Conservation (phyloP, 2,113 vertebrate genomes). For the Bos javanicus region DNA sequence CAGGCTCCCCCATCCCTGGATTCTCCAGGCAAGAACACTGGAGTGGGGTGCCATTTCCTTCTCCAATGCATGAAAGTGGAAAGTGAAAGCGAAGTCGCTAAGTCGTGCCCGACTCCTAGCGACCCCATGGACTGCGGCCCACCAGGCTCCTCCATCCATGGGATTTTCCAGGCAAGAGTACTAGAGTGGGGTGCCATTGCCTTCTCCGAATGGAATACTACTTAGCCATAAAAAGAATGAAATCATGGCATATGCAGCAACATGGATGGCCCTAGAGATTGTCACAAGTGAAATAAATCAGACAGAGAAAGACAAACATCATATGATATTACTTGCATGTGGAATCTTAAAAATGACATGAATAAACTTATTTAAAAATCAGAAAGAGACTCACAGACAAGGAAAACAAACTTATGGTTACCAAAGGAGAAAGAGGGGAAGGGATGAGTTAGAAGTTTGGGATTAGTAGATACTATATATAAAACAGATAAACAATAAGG, state of each 20-base stretch:
- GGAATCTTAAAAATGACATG: background rate
- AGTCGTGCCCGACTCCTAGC: fast-evolving
- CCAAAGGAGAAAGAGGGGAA: background rate
- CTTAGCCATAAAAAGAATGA: background rate
- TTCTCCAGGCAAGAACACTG: too few species aligned
- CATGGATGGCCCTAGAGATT: background rate
- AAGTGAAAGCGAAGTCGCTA: too few species aligned
- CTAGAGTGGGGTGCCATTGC: too few species aligned
- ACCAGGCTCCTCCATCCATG: too few species aligned
- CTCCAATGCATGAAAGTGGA: too few species aligned
- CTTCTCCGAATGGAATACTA: background rate
- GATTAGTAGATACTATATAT: background rate
- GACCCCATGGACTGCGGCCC: too few species aligned
- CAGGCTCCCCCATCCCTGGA: too few species aligned
- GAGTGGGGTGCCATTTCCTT: too few species aligned
- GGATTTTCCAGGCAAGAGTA: too few species aligned
- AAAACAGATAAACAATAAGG: background rate
- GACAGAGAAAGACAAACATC: background rate
- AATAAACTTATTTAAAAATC: background rate
- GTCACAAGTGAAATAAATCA: background rate
- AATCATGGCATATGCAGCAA: background rate
- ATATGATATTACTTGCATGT: background rate
- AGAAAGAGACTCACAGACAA: background rate
- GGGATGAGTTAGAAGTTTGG: background rate
- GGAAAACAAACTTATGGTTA: background rate